Base-by-base conservation (phyloP, 1,140 invertebrate species). In the Zaprionus davidi region DNA sequence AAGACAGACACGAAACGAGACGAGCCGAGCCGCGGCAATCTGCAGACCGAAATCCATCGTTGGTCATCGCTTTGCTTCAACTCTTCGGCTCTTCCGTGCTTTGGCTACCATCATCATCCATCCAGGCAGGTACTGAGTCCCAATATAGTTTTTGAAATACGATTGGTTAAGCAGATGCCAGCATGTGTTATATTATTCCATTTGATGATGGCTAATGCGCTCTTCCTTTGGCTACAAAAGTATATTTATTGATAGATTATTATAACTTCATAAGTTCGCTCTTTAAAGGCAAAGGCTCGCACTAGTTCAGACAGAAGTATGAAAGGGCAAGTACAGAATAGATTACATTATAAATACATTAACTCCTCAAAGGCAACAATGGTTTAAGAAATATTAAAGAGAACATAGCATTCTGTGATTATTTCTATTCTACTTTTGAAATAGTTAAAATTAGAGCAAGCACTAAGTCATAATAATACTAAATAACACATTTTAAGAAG, bases 101-200 rank as follows among this genome's bases (percentile, higher is more conserved):
- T 82, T 76, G 79, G 74, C 71, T 79, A 41, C 31, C 31, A 51
- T 38, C 65, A 67, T 58, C 38, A 20, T 46, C 41, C 41, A 38
- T 13, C 36, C 49, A 53, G n/a, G 41, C 34, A 60, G 41, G 71
- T 51, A 55, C 67, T 75, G 64, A 57, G 53, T 75, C 67, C 58
- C 67, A 71, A 75, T 71, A 71, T 44, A 71, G 67, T 75, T 70
- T 75, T 64, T 51, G 67, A 64, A 71, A 71, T 75, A 22, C 60
- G 59, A 71, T 58, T 75, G 59, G 67, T 64, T 75, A 63, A 75
- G 66, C 72, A 70, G 71, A 74, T 74, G 71, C 49, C 72, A 75
- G 62, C 51, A 36, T 70, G 67, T 75, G 59, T 46, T 71, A 70
- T 71, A 75, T 51, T 72, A 72, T 76, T 76, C 62, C 62, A 36